Base-by-base conservation (phyloP, 2,113 vertebrate species). In the Anseranas semipalmata region DNA sequence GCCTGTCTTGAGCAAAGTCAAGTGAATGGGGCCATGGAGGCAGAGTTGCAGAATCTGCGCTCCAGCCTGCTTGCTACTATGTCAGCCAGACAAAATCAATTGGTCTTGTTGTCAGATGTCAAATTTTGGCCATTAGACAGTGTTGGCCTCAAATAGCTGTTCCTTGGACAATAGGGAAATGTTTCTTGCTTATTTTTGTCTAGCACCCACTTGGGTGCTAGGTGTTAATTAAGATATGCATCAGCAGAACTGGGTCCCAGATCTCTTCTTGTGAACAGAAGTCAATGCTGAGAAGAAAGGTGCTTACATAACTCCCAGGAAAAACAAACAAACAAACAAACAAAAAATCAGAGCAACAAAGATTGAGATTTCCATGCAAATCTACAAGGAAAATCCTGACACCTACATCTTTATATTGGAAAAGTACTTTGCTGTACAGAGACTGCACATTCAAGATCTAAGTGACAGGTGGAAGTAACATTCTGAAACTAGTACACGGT, bases 401-500 rank as follows among this genome's bases (percentile, higher is more conserved):
- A 84, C 15, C 66, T 63, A 45, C 19, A 37, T 35, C 77, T 95
- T 94, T 15, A 35, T 86, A 84, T 50, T 73, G 75, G 32, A 90
- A 91, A 95, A 77, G 87, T 90, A 76, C 35, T 78, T 82, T 91
- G 80, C 73, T 11, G 10, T 89, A 93, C 80, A 77, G 66, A 82
- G 46, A 77, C 89, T 6, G 8, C 66, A 70, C 4, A 0, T 72
- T 78, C 76, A 78, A 63, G 21, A 59, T 80, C 65, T 81, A 97
- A 96, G 90, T 81, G 73, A 95, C 72, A 93, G 79, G 79, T 81
- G 39, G 52, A 95, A 91, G 33, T 79, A 96, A 81, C 25, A 5
- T 93, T 68, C 60, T 24, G 8, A 93, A 96, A 95, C 50, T 39
- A 93, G 63, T 85, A 86, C 74, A 72, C 6, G 18, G 15, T 35